Percentiles rank a stretch among this genome's conserved stretches.
Conservation (phyloP, 2,113 vertebrate genomes). For the Morone chrysops region DNA sequence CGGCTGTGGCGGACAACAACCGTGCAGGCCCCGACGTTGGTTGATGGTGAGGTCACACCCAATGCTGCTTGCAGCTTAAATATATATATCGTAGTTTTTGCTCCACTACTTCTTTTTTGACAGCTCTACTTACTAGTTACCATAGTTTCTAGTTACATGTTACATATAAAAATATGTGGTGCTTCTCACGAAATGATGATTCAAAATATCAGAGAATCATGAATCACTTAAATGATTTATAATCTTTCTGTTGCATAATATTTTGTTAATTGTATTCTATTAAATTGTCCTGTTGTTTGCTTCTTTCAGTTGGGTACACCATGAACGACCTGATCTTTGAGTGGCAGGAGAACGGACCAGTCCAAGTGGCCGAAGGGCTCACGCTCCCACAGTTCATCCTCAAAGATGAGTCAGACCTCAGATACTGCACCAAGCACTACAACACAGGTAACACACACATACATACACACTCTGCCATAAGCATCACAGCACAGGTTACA, state of each 20-base stretch:
- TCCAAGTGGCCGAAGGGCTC: conserved; percentile 97
- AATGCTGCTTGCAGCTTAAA: too few species aligned
- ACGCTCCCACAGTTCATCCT: conserved; percentile 97
- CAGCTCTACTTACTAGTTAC: too few species aligned
- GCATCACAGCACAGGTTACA: conserved; percentile 9
- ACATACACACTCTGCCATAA: conserved; percentile 15
- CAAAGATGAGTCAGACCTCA: conserved; percentile 95
- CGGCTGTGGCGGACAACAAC: too few species aligned
- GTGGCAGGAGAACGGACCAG: conserved; percentile 97
- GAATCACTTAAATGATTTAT: background rate
- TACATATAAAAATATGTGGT: too few species aligned
- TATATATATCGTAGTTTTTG: too few species aligned
- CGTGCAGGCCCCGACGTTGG: too few species aligned
- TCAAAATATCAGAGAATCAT: background rate
- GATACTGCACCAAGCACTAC: conserved; percentile 96
- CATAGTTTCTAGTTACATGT: too few species aligned
- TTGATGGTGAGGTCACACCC: too few species aligned
- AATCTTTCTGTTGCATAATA: background rate
- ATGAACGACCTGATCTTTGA: conserved; percentile 99
- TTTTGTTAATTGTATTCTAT: background rate
- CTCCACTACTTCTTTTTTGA: too few species aligned
- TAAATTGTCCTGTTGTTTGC: background rate
- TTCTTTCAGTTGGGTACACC: conserved; percentile 93
- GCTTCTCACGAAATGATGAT: background rate
- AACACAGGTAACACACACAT: conserved; percentile 89